Conservation (phyloP, 2,113 vertebrate genomes). For the Lycocorax pyrrhopterus region DNA sequence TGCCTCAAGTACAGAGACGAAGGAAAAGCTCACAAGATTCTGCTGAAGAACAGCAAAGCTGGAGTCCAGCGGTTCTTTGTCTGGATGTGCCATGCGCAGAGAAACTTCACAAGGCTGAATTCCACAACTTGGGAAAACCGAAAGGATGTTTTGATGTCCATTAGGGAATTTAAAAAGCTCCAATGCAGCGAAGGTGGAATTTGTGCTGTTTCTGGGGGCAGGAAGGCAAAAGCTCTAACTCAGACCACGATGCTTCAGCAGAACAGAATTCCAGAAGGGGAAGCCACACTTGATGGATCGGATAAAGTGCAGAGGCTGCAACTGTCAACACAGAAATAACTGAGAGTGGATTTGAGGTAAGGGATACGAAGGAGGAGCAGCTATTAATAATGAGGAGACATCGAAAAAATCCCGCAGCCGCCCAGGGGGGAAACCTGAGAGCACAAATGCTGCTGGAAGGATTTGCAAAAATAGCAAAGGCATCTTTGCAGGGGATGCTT, state of each 20-base stretch:
- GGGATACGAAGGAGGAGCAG: conserved; percentile 14
- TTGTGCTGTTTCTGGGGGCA: neutral
- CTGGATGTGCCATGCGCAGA: neutral
- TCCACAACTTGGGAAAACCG: neutral
- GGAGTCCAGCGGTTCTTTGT: neutral
- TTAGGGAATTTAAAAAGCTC: neutral
- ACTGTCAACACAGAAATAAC: conserved; percentile 55
- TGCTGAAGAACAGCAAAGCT: neutral
- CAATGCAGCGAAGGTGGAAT: neutral
- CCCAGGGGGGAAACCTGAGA: conserved; percentile 33
- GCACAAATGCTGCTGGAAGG: neutral
- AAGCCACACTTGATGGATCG: neutral
- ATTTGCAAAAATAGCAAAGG: conserved; percentile 41
- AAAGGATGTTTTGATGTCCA: neutral
- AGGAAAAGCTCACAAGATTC: neutral
- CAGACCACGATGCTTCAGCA: neutral
- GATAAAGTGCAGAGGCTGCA: conserved; percentile 50
- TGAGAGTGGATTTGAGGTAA: conserved; percentile 31
- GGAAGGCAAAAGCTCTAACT: neutral
- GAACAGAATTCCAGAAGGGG: neutral
- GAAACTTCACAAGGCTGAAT: neutral
- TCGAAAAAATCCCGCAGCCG: neutral
- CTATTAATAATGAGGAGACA: conserved; percentile 57
- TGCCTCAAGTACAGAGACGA: neutral
- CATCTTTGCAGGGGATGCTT: conserved; percentile 20